A percentile compares a stretch with the other conserved stretches of the same genome.
Evolutionary conservation across 2,888 invertebrate species (phyloP).

Genomic region (Catocala nupta): DNA sequence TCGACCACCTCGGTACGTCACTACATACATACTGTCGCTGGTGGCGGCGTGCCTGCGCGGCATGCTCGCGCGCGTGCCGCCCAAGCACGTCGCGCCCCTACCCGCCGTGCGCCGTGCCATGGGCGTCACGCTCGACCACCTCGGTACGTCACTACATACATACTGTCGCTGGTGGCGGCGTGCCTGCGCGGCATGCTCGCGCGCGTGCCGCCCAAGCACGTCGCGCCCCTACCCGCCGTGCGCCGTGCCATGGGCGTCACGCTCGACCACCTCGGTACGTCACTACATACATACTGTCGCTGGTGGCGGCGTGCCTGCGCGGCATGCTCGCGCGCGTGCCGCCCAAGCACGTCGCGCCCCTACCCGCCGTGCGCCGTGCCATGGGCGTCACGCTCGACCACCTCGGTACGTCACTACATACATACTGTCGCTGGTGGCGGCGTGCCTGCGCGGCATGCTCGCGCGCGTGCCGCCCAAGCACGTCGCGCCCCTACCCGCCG

Average conservation of each 20-base stretch:
- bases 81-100: slow-evolving; percentile 90
- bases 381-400: slow-evolving; percentile 90
- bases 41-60: slow-evolving; percentile 92
- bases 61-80: slow-evolving; percentile 92
- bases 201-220: slow-evolving; percentile 90
- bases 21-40: slow-evolving; percentile 60
- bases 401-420: slow-evolving; percentile 64
- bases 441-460: slow-evolving; percentile 92
- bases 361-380: slow-evolving; percentile 90
- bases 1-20: slow-evolving; percentile 78
- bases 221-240: slow-evolving; percentile 90
- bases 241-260: slow-evolving; percentile 93
- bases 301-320: slow-evolving; percentile 91
- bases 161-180: slow-evolving; percentile 87
- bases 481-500: slow-evolving; percentile 89
- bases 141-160: slow-evolving; percentile 62
- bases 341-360: slow-evolving; percentile 90
- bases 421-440: slow-evolving; percentile 85
- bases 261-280: slow-evolving; percentile 79
- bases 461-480: slow-evolving; percentile 91
- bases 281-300: slow-evolving; percentile 48
- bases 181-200: slow-evolving; percentile 93
- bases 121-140: slow-evolving; percentile 89
- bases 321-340: slow-evolving; percentile 92
- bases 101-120: slow-evolving; percentile 91